These are phyloP conservation scores for Metaphire vulgaris DNA, from an alignment of 1,140 invertebrate genomes.

Conservation along the genomic window DNA sequence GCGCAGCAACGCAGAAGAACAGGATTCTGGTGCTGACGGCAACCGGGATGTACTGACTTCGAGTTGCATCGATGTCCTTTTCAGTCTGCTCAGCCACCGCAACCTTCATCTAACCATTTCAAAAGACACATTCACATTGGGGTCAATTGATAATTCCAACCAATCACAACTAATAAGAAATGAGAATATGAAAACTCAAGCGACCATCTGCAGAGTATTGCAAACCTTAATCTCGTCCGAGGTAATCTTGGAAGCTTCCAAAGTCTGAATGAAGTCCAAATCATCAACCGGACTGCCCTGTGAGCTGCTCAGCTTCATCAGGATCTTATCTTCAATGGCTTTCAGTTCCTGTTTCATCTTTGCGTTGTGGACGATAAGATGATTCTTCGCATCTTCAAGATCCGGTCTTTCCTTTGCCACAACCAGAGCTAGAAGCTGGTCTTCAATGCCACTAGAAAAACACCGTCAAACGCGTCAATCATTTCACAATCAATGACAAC, in stretches of 20 bases:
- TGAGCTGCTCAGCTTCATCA: constrained; percentile 69
- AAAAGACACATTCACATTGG: neutral
- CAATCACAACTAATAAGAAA: no score
- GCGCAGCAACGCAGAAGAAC: constrained; percentile 54
- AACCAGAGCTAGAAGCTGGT: constrained; percentile 78
- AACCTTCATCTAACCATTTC: constrained; percentile 48
- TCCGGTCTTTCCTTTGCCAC: constrained; percentile 78
- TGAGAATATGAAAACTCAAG: no score
- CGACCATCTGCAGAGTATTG: no score
- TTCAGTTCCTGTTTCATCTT: constrained; percentile 74
- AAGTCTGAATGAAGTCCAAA: constrained; percentile 76
- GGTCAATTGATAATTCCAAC: no score
- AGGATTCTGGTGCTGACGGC: constrained; percentile 53
- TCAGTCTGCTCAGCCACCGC: constrained; percentile 52
- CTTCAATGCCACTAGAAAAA: constrained; percentile 64
- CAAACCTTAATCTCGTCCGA: constrained; percentile 53
- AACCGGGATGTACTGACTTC: constrained; percentile 52
- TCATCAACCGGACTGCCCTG: constrained; percentile 82
- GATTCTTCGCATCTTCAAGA: constrained; percentile 69
- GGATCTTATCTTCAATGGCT: constrained; percentile 78
- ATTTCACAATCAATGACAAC: no score
- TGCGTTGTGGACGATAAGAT: constrained; percentile 75
- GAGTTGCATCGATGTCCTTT: constrained; percentile 52
- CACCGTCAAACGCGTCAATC: no score
- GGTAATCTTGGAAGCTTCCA: constrained; percentile 74